phyloP scores from a whole-genome alignment of 2,797 vertebrate species.

The Xyrichtys novacula region DNA sequence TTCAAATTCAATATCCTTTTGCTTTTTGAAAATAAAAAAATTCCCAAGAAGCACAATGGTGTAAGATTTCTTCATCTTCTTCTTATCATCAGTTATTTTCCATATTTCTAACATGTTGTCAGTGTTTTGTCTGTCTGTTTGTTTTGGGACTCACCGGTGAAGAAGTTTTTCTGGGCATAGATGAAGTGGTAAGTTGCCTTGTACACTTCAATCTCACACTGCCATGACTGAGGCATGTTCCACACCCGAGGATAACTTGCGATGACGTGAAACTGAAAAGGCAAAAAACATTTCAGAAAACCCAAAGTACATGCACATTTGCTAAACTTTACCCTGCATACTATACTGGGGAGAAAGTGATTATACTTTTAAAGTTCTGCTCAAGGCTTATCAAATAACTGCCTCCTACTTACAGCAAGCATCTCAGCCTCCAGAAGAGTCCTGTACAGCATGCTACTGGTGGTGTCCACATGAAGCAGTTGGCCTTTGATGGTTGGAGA shows the following conservation, averaged over 20 bases:
- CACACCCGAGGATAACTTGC: constrained; percentile 94
- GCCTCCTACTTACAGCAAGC: constrained; percentile 91
- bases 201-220: constrained; percentile 98
- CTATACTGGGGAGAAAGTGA: not conserved
- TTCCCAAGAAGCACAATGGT: no score
- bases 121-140: not conserved
- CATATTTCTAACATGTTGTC: no score
- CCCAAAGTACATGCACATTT: not conserved
- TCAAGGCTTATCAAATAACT: not conserved
- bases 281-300: not conserved
- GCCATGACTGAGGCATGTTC: constrained; percentile 99
- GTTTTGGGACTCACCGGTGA: constrained; percentile 87
- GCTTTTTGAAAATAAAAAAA: no score
- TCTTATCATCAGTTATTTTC: no score
- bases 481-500: constrained; percentile 98
- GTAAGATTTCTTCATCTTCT: no score
- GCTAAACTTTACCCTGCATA: not conserved
- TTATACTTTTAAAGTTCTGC: not conserved
- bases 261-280: constrained; percentile 93
- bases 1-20: no score
- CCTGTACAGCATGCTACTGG: constrained; percentile 98
- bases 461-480: constrained; percentile 97
- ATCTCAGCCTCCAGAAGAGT: constrained; percentile 98
- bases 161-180: constrained; percentile 99
- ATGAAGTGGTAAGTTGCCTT: constrained; percentile 99